Percentiles rank a stretch among this genome's conserved stretches.
These are phyloP conservation scores for Aphyosemion australe DNA, from an alignment of 2,113 vertebrate genomes.

Conservation along the genomic window DNA sequence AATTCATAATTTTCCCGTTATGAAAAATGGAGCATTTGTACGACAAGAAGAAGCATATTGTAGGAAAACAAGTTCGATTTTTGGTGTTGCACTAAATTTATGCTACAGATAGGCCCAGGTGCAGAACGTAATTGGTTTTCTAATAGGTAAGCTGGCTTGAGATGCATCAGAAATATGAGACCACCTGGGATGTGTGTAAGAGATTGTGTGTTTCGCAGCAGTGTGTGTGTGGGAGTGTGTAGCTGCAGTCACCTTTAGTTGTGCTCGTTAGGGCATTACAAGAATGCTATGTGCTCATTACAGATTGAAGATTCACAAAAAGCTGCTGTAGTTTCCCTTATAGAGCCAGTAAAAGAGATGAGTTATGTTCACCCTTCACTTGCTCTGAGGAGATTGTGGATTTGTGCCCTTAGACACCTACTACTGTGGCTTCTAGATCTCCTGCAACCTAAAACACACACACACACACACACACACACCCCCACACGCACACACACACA, in stretches of 20 bases:
- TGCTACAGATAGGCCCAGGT: slow-evolving; percentile 59
- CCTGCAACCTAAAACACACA: too few species aligned
- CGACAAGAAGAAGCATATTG: slow-evolving; percentile 47
- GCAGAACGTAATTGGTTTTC: slow-evolving; percentile 70
- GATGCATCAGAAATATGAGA: slow-evolving; percentile 37
- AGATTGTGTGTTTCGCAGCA: slow-evolving; percentile 26
- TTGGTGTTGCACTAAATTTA: slow-evolving; percentile 17
- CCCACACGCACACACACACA: too few species aligned
- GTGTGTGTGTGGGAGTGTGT: slow-evolving; percentile 33
- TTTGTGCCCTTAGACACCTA: too few species aligned
- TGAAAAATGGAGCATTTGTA: slow-evolving; percentile 48
- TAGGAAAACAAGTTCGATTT: slow-evolving; percentile 48
- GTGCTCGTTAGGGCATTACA: slow-evolving; percentile 45
- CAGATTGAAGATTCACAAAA: slow-evolving; percentile 19
- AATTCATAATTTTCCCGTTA: slow-evolving; percentile 22
- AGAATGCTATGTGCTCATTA: slow-evolving; percentile 47
- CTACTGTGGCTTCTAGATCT: too few species aligned
- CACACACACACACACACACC: too few species aligned
- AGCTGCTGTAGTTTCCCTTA: slow-evolving; percentile 17
- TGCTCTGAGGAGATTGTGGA: background rate
- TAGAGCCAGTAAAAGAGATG: slow-evolving; percentile 18
- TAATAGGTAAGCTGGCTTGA: slow-evolving; percentile 58
- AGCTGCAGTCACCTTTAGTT: slow-evolving; percentile 21
- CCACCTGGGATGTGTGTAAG: slow-evolving; percentile 57
- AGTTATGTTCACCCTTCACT: background rate